These are phyloP conservation scores for Caenorhabditis panamensis DNA, from an alignment of 2,888 invertebrate species.

Conservation along the genomic window DNA sequence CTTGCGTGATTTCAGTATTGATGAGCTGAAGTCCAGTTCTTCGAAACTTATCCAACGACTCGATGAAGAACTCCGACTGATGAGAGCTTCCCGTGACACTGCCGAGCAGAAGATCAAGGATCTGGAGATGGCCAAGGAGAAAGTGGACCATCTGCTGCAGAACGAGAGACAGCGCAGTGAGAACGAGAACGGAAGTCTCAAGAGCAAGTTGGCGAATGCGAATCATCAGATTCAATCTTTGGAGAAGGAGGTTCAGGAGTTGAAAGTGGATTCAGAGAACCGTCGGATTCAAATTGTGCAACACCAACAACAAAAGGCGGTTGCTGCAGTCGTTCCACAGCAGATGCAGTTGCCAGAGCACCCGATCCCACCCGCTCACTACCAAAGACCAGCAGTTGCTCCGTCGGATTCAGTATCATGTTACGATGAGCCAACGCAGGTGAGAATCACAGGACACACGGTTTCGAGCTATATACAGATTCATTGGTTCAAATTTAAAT, in stretches of 20 bases:
- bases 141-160: conserved; percentile 46
- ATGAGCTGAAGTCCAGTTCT: conserved; percentile 44
- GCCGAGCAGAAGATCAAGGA: conserved; percentile 40
- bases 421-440: conserved; percentile 46
- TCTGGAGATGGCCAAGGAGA: conserved; percentile 46
- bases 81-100: conserved; percentile 36
- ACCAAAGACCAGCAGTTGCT: conserved; percentile 25
- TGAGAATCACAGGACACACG: not conserved
- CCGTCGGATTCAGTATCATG: conserved; percentile 54
- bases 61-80: conserved; percentile 46
- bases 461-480: conserved; percentile 28
- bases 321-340: conserved; percentile 47
- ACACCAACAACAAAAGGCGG: conserved; percentile 32
- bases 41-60: conserved; percentile 49
- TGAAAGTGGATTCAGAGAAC: conserved; percentile 32
- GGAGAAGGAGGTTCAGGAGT: conserved; percentile 47
- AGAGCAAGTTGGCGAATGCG: conserved; percentile 27
- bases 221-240: conserved; percentile 22
- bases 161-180: conserved; percentile 50
- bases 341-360: conserved; percentile 19
- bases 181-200: conserved; percentile 44
- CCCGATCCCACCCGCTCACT: conserved; percentile 25
- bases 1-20: conserved; percentile 21
- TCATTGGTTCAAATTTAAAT: conserved; percentile 16
- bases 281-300: conserved; percentile 25